Conservation (phyloP, 2,797 vertebrate genomes). For the Lophotriccus pileatus region DNA sequence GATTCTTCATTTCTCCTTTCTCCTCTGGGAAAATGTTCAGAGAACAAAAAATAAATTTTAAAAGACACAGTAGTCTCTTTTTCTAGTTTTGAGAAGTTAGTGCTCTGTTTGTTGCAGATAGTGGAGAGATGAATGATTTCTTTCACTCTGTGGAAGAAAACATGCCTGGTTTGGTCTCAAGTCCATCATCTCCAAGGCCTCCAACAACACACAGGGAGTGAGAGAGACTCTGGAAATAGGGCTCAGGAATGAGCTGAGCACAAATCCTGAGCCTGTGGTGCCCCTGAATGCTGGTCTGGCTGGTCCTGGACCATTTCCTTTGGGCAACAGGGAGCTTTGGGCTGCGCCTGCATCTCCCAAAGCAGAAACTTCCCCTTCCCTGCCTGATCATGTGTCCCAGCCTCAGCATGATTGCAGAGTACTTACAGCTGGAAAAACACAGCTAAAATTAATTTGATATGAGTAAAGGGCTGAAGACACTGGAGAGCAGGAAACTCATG, state of each 20-base stretch:
- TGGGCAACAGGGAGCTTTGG: not conserved
- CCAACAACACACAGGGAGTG: fast-evolving
- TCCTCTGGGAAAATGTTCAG: slow-evolving; percentile 4
- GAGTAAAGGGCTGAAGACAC: not conserved
- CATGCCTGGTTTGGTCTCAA: not conserved
- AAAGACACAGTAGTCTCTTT: not conserved
- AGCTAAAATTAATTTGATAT: not conserved
- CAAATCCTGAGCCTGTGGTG: not conserved
- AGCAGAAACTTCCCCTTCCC: not conserved
- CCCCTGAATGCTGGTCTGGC: not conserved
- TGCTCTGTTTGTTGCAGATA: not conserved
- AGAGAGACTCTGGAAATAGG: not conserved
- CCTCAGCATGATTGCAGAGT: not conserved
- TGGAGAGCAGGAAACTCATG: not conserved
- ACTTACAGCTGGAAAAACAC: not conserved
- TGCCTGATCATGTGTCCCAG: not conserved
- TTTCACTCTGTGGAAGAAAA: not conserved
- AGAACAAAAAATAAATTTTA: not conserved
- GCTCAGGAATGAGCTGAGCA: not conserved
- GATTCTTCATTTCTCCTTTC: slow-evolving; percentile 21
- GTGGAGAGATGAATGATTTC: not conserved
- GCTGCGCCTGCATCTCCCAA: not conserved
- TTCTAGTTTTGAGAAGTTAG: not conserved
- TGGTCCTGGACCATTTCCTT: not conserved
- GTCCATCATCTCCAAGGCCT: not conserved